These are phyloP conservation scores for Melanotus villosus DNA, from an alignment of 2,888 invertebrate species.

Conservation along the genomic window DNA sequence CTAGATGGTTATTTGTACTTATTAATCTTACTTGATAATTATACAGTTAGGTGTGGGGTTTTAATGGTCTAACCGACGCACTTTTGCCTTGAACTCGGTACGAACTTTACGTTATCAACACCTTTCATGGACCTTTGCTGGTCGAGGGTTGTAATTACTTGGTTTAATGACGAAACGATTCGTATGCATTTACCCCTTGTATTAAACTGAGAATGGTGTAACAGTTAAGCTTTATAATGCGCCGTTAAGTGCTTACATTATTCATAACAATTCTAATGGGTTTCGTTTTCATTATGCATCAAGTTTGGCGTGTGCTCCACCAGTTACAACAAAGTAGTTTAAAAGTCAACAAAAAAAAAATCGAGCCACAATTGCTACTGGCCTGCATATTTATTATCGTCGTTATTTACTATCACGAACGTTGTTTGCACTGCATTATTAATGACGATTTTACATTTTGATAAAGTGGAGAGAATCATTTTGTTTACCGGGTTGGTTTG, in stretches of 20 bases:
- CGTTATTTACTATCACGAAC: neutral
- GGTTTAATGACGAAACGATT: conserved; percentile 14
- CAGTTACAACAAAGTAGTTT: conserved; percentile 19
- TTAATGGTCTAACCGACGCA: too few relatives aligned
- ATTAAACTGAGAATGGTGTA: conserved; percentile 17
- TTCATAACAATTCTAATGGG: conserved; percentile 30
- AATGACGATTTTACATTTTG: conserved; percentile 16
- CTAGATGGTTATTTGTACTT: too few relatives aligned
- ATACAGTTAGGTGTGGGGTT: too few relatives aligned
- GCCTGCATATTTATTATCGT: neutral
- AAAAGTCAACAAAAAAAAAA: conserved; percentile 17
- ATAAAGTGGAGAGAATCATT: neutral
- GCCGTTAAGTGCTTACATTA: conserved; percentile 32
- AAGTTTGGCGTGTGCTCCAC: conserved; percentile 18
- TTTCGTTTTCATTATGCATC: conserved; percentile 28
- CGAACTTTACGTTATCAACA: neutral
- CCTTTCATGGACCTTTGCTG: neutral
- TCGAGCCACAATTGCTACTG: neutral
- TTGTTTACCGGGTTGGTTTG: too few relatives aligned
- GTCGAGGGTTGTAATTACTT: neutral
- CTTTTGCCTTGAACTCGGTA: too few relatives aligned
- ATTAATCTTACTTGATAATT: too few relatives aligned
- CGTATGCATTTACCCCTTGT: conserved; percentile 8
- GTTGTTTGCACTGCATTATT: conserved; percentile 24
- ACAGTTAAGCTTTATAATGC: conserved; percentile 26